Conservation (phyloP, 2,113 vertebrate genomes). For the Cygnus buccinator region DNA sequence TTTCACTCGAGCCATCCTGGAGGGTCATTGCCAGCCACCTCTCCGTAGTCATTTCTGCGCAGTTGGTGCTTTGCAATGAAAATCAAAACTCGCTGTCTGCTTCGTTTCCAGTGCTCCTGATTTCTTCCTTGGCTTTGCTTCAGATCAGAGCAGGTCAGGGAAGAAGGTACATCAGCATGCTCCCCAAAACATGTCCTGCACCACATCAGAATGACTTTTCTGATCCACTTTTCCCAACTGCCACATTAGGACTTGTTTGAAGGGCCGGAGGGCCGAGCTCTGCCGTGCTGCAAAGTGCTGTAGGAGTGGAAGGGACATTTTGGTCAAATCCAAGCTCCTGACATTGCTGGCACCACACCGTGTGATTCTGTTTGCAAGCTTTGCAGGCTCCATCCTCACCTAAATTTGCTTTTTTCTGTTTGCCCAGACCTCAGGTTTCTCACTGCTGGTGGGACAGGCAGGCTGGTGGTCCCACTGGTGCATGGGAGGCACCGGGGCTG, state of each 20-base stretch:
- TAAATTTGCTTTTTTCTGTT: neutral
- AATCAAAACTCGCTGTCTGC: conserved; percentile 44
- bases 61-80: conserved; percentile 51
- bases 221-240: neutral
- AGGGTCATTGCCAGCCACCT: conserved; percentile 17
- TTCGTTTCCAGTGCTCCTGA: conserved; percentile 59
- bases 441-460: neutral
- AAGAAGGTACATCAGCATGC: neutral
- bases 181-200: neutral
- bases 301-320: neutral
- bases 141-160: neutral
- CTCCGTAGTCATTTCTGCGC: conserved; percentile 64
- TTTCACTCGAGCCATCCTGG: neutral
- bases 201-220: neutral
- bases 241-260: neutral
- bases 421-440: neutral
- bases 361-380: neutral
- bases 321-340: neutral
- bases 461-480: neutral
- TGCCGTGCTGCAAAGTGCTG: neutral
- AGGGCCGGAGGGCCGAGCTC: neutral
- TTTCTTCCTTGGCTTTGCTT: conserved; percentile 49
- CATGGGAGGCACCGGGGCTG: neutral
- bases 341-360: rapidly evolving
- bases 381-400: neutral